Evolutionary conservation across 1,140 invertebrate species (phyloP), one percentile per base, ranked within the genome.

Genomic region (Lutraria rhynchaena): DNA sequence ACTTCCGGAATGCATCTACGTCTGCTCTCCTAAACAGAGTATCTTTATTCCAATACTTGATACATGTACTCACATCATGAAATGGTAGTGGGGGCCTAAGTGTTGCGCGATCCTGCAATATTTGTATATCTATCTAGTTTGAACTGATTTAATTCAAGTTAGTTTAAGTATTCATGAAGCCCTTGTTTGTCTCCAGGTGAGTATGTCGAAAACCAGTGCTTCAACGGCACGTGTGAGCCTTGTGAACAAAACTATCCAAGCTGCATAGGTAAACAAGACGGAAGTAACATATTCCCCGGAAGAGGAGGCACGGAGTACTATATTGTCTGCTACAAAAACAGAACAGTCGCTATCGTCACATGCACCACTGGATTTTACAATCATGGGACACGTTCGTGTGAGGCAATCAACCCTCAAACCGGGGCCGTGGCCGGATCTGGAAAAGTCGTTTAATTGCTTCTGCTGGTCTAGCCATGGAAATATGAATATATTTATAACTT

Each of bases 251-350:
- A 80, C 71, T 86, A 78, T 51, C 86, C 89, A 9, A 86, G 82
- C 73, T 90, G 89, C 65, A 81, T 87, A 22, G 85, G 83, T n/a
- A 84, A 89, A 63, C 60, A 67, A n/a, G 85, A 90, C 51, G 89
- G 89, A 15, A 85, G 84, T 69, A 90, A 89, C 51, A 60, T 85
- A 41, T 90, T 88, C 74, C 87, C 89, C 0, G 89, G 87, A 19
- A 78, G 81, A n/a, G 84, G 85, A 70, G 77, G 65, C 35, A 85
- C 71, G 0, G 73, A 82, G 22, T 86, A 84, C 65, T 88, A 88
- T 60, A 84, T 87, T 19, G 84, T 87, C 49, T 90, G 89, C 49
- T 83, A 88, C 61, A 82, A 61, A 19, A 81, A 86, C 24, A 82
- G 89, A 63, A 89, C 87, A 4, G 82, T 88, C 31, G 85, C 86